Evolutionary conservation across 2,113 vertebrate species (phyloP).

Genomic region (Alexandromys fortis): DNA sequence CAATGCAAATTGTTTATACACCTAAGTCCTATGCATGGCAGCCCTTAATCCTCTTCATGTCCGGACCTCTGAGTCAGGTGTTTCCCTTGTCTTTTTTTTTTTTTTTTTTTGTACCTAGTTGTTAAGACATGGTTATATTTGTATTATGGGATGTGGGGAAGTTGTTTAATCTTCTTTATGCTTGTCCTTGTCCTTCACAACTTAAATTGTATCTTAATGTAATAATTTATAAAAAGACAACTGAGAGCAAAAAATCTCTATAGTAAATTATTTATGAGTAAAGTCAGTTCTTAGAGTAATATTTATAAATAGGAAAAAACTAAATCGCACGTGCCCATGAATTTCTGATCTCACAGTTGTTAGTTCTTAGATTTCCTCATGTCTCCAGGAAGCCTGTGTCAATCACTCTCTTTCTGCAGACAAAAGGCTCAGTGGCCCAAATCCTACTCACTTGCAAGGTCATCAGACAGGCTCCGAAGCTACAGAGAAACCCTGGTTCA

Average conservation of each 20-base stretch:
- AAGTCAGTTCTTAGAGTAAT: not conserved
- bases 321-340: too few species aligned
- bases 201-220: not conserved
- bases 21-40: not conserved
- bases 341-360: not conserved
- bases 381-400: not conserved
- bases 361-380: not conserved
- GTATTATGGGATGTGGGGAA: not conserved
- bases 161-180: constrained; percentile 12
- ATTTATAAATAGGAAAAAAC: not conserved
- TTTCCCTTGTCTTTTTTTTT: constrained; percentile 3
- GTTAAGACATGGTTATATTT: not conserved
- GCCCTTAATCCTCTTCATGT: not conserved
- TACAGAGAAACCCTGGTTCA: too few species aligned
- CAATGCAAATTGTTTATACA: not conserved
- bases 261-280: not conserved
- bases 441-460: not conserved
- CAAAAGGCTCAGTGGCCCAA: not conserved
- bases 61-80: not conserved
- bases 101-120: not conserved
- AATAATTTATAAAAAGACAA: constrained; percentile 20
- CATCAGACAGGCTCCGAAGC: not conserved
- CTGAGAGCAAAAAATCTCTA: not conserved
- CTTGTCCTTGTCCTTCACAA: not conserved
- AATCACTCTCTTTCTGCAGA: not conserved